Conservation (phyloP, 2,888 invertebrate species). For the Ennomos fuscantarius region DNA sequence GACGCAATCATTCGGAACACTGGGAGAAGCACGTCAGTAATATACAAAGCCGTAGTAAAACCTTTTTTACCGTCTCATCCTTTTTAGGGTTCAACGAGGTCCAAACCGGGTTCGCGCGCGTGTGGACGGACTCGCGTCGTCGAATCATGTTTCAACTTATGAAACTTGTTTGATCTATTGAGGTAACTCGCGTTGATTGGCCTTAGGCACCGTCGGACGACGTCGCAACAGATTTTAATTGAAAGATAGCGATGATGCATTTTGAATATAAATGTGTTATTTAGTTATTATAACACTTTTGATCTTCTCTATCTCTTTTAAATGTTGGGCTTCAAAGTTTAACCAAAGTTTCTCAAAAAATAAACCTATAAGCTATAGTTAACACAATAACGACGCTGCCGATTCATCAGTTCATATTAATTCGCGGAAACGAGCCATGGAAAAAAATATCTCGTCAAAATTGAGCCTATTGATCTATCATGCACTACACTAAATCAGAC, state of each 20-base stretch:
- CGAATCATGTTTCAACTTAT: background rate
- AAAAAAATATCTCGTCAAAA: too few species aligned
- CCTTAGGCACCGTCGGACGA: constrained; percentile 1
- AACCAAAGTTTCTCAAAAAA: background rate
- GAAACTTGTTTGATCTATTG: constrained; percentile 25
- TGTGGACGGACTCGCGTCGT: constrained; percentile 1
- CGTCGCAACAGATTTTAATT: constrained; percentile 12
- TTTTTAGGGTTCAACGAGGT: constrained; percentile 61
- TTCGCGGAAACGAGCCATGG: too few species aligned
- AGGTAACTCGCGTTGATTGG: constrained; percentile 21
- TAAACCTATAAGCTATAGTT: too few species aligned
- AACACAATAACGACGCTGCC: too few species aligned
- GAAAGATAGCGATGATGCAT: constrained; percentile 17
- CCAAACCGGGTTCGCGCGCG: constrained; percentile 41
- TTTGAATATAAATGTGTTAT: background rate
- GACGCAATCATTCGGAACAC: constrained; percentile 59
- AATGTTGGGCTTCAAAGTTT: too few species aligned
- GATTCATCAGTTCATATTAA: too few species aligned
- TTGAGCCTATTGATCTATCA: too few species aligned
- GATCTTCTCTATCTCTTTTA: background rate
- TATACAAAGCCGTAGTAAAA: constrained; percentile 44
- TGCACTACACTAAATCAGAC: too few species aligned
- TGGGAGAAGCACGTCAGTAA: constrained; percentile 44
- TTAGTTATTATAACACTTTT: too few species aligned
- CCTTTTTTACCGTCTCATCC: constrained; percentile 61